Base-by-base conservation (phyloP, 2,888 invertebrate species). In the Rugalucina vietnamica region DNA sequence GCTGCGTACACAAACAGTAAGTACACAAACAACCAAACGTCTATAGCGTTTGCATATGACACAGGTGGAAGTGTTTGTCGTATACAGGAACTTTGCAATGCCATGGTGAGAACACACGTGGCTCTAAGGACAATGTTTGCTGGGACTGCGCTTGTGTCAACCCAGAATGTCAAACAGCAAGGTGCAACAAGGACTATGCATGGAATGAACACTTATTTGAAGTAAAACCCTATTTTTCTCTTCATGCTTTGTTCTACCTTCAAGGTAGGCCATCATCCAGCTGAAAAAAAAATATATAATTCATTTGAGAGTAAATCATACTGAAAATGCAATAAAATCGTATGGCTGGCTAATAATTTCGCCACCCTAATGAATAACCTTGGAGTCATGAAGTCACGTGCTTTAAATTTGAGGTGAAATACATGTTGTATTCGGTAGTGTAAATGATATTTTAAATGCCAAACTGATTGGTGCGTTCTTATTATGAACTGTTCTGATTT, bases 211-310 rank as follows among this genome's bases (percentile, higher is more conserved):
- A 96, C 95, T 92, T 95, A 95, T 4, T 79, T 37, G 43, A 95
- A 91, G 90, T 95, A 95, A 94, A 97, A 97, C 27, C 97, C 97
- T 96, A 97, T 97, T 94, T 97, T 97, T 3, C 97, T 96, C 94
- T 97, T 97, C 49, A 97, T 96, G 94, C 97, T 97, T 92, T 97
- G 97, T 91, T 97, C 97, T 8, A 76, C 84, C 21, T 50, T 73
- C 39, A 86, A 49, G 32, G 71, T 81, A 12, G 84, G 60, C 49
- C 81, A 86, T 14, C 50, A n/a, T 29, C 84, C 83, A 36, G 79
- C 79, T 82, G 78, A n/a, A 29, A 76, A 76, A 29, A 29, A 5
- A 27, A 60, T 29, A 54, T 18, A 54, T 4, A 54, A n/a, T n/a
- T 24, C 8, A n/a, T n/a, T n/a, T n/a, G n/a, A n/a, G n/a, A n/a